Evolutionary conservation across 2,888 invertebrate species (phyloP).

Genomic region (Sesia apiformis): DNA sequence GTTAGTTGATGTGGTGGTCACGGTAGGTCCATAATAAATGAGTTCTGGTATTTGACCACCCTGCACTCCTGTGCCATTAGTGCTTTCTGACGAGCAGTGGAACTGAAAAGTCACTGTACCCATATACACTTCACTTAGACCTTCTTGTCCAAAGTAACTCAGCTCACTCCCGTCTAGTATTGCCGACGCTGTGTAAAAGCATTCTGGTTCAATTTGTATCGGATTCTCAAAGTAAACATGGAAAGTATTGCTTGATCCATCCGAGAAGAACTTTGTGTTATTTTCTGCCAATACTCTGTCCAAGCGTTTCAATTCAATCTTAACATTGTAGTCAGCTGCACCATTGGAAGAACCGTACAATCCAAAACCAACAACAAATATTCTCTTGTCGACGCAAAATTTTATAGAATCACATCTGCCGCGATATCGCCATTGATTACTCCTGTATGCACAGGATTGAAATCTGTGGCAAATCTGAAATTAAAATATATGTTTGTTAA

Average conservation of each 20-base stretch:
- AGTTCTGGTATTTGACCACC: slow-evolving; percentile 98
- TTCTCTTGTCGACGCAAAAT: slow-evolving; percentile 95
- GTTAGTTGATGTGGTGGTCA: slow-evolving; percentile 50
- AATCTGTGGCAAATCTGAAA: slow-evolving; percentile 93
- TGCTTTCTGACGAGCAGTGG: slow-evolving; percentile 97
- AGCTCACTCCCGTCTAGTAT: slow-evolving; percentile 94
- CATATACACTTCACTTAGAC: slow-evolving; percentile 94
- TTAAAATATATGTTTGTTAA: neutral
- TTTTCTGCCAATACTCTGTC: slow-evolving; percentile 93
- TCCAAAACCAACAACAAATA: slow-evolving; percentile 96
- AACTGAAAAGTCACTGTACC: slow-evolving; percentile 97
- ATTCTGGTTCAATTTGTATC: slow-evolving; percentile 93
- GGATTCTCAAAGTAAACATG: slow-evolving; percentile 88
- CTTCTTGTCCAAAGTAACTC: slow-evolving; percentile 98
- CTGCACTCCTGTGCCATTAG: slow-evolving; percentile 97
- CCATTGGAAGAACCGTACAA: slow-evolving; percentile 97
- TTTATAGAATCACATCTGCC: slow-evolving; percentile 98
- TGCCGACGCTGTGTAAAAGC: slow-evolving; percentile 96
- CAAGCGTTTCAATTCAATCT: slow-evolving; percentile 92
- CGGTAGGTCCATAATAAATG: slow-evolving; percentile 93
- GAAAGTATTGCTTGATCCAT: slow-evolving; percentile 96
- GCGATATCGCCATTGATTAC: slow-evolving; percentile 97
- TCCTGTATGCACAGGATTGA: slow-evolving; percentile 96
- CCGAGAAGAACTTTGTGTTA: slow-evolving; percentile 95
- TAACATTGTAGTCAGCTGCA: slow-evolving; percentile 94